Conservation (phyloP, 1,140 invertebrate species). For the Meloidogyne floridensis region DNA sequence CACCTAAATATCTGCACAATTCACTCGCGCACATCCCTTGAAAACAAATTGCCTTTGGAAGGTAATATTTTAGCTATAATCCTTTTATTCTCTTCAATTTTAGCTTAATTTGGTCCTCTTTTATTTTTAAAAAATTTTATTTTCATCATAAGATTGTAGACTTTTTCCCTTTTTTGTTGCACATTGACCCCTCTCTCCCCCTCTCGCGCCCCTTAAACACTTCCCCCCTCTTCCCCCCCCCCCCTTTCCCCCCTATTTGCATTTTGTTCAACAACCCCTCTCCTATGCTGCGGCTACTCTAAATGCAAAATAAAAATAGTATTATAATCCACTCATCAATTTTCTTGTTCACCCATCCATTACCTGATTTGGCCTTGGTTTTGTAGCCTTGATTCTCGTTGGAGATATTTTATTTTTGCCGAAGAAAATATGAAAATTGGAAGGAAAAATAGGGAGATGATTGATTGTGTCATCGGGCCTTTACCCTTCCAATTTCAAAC, state of each 20-base stretch:
- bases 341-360: background rate
- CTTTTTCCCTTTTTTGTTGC: background rate
- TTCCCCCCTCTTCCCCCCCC: background rate
- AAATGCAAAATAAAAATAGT: background rate
- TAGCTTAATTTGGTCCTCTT: no score
- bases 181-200: background rate
- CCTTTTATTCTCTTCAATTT: no score
- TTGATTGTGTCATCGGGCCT: slow-evolving; percentile 4
- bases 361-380: slow-evolving; percentile 2
- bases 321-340: slow-evolving; percentile 8
- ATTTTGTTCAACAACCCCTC: background rate
- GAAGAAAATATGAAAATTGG: background rate
- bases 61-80: no score
- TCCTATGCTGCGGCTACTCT: background rate
- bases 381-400: background rate
- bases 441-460: background rate
- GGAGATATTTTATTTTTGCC: background rate
- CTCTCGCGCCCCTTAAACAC: no score
- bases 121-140: no score
- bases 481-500: background rate
- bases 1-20: background rate
- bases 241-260: background rate
- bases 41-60: no score
- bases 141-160: no score
- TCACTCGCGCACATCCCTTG: background rate